Percentiles rank a stretch among this genome's conserved stretches.
Evolutionary conservation across 2,888 invertebrate genomes (phyloP).

Genomic region (Synanthedon vespiformis): DNA sequence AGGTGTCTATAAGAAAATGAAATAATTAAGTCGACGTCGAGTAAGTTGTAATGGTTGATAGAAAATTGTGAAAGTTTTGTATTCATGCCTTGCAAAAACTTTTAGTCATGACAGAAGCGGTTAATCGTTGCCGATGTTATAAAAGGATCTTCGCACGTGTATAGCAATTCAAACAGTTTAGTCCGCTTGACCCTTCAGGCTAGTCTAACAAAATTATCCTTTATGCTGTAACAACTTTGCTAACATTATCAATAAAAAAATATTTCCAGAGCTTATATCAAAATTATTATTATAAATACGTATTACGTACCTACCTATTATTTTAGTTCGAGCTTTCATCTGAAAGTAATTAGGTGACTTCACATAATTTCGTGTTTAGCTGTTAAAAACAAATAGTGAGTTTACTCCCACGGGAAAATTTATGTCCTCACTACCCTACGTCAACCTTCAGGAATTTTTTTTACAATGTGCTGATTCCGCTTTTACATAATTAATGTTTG

Average conservation of each 20-base stretch:
- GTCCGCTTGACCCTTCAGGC: background rate
- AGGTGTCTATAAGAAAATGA: too few relatives aligned
- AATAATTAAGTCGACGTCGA: background rate
- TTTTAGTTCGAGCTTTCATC: too few relatives aligned
- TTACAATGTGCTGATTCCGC: too few relatives aligned
- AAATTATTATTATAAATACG: too few relatives aligned
- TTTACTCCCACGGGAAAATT: background rate
- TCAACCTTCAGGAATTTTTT: too few relatives aligned
- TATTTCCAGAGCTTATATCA: too few relatives aligned
- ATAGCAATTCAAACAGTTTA: background rate
- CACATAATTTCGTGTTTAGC: background rate
- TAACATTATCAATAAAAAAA: background rate
- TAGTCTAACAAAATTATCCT: background rate
- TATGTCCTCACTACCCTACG: background rate
- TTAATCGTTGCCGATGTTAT: conserved; percentile 13
- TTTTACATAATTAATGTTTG: too few relatives aligned
- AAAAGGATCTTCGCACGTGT: conserved; percentile 9
- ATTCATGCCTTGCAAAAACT: background rate
- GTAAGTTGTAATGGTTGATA: background rate
- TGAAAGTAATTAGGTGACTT: background rate
- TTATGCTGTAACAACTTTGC: background rate
- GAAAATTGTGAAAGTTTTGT: background rate
- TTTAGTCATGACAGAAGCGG: conserved; percentile 17
- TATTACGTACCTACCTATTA: too few relatives aligned
- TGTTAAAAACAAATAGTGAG: background rate